A percentile compares a stretch with the other conserved stretches of the same genome.
Evolutionary conservation across 2,888 invertebrate species (phyloP).

Genomic region (Mechanitis messenoides): DNA sequence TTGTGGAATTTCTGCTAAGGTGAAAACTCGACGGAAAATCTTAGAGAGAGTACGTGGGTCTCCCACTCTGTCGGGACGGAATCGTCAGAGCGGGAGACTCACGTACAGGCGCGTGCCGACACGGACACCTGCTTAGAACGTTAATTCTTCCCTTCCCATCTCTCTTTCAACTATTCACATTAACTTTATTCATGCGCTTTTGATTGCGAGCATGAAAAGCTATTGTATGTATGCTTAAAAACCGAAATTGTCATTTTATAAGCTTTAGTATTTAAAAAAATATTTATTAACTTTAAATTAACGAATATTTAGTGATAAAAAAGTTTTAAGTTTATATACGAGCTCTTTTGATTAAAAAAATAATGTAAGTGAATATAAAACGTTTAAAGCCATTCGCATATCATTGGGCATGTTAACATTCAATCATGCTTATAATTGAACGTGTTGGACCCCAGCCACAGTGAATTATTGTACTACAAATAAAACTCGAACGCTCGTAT

Average conservation of each 20-base stretch:
- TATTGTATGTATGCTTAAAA: not conserved
- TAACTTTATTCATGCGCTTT: constrained; percentile 9
- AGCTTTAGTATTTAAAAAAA: too few relatives aligned
- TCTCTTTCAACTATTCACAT: constrained; percentile 7
- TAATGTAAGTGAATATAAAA: constrained; percentile 9
- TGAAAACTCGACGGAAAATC: constrained; percentile 13
- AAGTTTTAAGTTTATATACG: too few relatives aligned
- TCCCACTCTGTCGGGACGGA: constrained; percentile 19
- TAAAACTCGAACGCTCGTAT: constrained; percentile 16
- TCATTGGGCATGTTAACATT: constrained; percentile 23
- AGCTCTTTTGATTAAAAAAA: too few relatives aligned
- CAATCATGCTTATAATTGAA: constrained; percentile 31
- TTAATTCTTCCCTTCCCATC: constrained; percentile 39
- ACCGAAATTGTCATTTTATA: too few relatives aligned
- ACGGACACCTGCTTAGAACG: constrained; percentile 57
- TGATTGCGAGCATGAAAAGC: constrained; percentile 2
- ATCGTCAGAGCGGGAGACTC: constrained; percentile 16
- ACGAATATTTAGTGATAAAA: too few relatives aligned
- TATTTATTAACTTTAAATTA: too few relatives aligned
- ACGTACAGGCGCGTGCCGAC: constrained; percentile 41
- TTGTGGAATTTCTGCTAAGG: constrained; percentile 1
- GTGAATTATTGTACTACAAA: constrained; percentile 24
- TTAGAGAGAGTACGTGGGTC: too few relatives aligned
- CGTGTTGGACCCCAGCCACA: constrained; percentile 24
- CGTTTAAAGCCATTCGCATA: constrained; percentile 10